Evolutionary conservation across 2,888 invertebrate species (phyloP).

Genomic region (Agonum fuliginosum): DNA sequence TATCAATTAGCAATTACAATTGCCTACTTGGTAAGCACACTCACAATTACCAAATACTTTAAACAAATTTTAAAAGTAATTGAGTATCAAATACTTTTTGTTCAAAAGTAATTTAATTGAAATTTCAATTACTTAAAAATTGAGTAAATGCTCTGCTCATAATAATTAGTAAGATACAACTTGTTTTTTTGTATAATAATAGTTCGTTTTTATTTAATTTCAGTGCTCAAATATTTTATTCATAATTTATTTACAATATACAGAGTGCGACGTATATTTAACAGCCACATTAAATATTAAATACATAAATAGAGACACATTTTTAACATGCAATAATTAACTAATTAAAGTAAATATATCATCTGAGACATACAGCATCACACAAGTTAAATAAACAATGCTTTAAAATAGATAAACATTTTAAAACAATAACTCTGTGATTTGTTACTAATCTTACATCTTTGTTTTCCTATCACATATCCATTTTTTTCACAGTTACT

Average conservation of each 20-base stretch:
- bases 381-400: slow-evolving; percentile 14
- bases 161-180: no score
- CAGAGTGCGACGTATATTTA: slow-evolving; percentile 26
- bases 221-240: not conserved
- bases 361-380: slow-evolving; percentile 6
- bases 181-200: no score
- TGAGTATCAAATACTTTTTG: no score
- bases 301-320: slow-evolving; percentile 39
- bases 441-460: slow-evolving; percentile 26
- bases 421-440: slow-evolving; percentile 38
- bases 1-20: no score
- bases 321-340: slow-evolving; percentile 37
- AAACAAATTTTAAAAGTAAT: no score
- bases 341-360: slow-evolving; percentile 32
- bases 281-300: slow-evolving; percentile 39
- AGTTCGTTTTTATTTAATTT: no score
- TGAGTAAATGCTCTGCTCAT: no score
- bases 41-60: no score
- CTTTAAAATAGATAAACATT: slow-evolving; percentile 18
- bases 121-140: no score
- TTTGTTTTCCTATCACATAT: slow-evolving; percentile 45
- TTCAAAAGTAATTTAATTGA: no score
- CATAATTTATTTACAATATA: slow-evolving; percentile 29
- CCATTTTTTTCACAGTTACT: slow-evolving; percentile 8
- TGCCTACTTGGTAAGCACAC: no score